Conservation (phyloP, 2,888 invertebrate species). For the Plemyria rubiginata region DNA sequence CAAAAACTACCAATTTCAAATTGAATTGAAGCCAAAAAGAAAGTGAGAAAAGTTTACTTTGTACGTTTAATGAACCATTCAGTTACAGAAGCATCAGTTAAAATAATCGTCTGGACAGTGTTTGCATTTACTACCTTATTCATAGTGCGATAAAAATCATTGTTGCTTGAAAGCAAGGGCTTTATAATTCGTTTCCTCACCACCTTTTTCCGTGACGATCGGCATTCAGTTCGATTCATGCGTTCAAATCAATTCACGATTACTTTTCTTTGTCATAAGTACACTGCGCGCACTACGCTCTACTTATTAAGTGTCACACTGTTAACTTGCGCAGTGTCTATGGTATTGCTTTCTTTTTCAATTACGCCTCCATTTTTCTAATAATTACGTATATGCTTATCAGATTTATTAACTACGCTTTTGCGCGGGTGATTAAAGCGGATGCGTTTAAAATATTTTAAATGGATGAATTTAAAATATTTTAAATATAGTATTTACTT, state of each 20-base stretch:
- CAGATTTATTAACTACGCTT: no score
- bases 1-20: constrained; percentile 12
- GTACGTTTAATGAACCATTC: constrained; percentile 39
- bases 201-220: constrained; percentile 56
- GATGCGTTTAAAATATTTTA: no score
- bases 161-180: constrained; percentile 15
- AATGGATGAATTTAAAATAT: no score
- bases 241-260: constrained; percentile 63
- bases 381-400: no score
- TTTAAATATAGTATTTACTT: no score
- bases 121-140: constrained; percentile 19
- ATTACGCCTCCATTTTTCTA: neutral
- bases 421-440: no score
- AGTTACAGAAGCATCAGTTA: constrained; percentile 33
- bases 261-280: constrained; percentile 38
- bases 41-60: constrained; percentile 42
- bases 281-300: constrained; percentile 37
- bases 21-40: constrained; percentile 35
- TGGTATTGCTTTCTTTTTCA: constrained; percentile 31
- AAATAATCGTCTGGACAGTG: constrained; percentile 28
- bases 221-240: constrained; percentile 58
- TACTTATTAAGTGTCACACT: constrained; percentile 33
- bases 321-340: constrained; percentile 28
- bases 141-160: constrained; percentile 14
- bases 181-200: constrained; percentile 49